These are phyloP conservation scores for rabbit (Oryctolagus cuniculus) DNA, from an alignment of 2,113 vertebrate genomes.

Conservation along the genomic window DNA sequence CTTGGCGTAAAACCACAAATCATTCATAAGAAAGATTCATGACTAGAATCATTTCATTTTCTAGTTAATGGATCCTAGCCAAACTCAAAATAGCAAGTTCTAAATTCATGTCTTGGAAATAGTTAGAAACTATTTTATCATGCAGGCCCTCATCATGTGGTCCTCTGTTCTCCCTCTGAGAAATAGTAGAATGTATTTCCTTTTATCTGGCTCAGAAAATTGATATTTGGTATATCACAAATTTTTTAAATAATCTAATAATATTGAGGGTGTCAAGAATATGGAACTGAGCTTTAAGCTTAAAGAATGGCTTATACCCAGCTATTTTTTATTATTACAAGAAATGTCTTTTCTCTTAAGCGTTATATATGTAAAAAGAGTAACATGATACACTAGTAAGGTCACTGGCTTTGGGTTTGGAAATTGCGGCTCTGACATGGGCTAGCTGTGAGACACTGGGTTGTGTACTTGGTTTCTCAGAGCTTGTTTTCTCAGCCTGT, in stretches of 20 bases:
- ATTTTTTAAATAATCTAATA: slow-evolving; percentile 34
- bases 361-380: not conserved
- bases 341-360: not conserved
- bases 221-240: slow-evolving; percentile 17
- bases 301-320: not conserved
- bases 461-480: not conserved
- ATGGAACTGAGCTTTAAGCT: not conserved
- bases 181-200: slow-evolving; percentile 62
- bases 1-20: slow-evolving; percentile 8
- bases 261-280: not conserved
- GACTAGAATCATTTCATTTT: slow-evolving; percentile 54
- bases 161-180: slow-evolving; percentile 16
- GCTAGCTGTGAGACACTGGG: not conserved
- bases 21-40: slow-evolving; percentile 2
- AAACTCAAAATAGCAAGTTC: slow-evolving; percentile 47
- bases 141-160: not conserved
- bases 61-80: slow-evolving; percentile 11
- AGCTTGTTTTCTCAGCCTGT: not conserved
- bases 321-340: slow-evolving; percentile 12
- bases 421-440: not conserved
- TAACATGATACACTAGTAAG: not conserved
- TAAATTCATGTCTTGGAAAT: slow-evolving; percentile 54
- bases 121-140: slow-evolving; percentile 45
- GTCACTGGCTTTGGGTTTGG: not conserved
- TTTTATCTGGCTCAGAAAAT: slow-evolving; percentile 59